phyloP scores from a whole-genome alignment of 2,113 vertebrate species.

The Neotoma lepida region DNA sequence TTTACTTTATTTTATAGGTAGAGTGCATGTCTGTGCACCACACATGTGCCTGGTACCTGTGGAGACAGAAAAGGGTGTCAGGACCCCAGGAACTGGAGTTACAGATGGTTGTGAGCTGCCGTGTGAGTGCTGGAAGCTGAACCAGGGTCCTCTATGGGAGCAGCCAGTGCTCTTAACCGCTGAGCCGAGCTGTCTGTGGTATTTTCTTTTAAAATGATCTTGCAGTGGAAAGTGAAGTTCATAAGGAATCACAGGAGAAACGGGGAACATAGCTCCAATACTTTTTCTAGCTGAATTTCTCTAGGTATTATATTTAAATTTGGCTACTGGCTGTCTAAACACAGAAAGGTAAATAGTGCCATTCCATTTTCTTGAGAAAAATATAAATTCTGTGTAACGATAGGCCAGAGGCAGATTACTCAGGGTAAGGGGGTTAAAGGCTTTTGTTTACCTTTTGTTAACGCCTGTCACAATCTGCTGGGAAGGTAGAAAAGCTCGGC shows the following conservation, averaged over 20 bases:
- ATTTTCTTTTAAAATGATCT: not conserved
- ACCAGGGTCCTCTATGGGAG: not conserved
- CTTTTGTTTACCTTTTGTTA: constrained; percentile 76
- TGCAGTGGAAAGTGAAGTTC: not conserved
- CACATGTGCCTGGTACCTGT: not conserved
- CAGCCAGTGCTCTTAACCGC: not conserved
- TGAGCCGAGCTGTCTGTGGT: not conserved
- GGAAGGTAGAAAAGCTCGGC: constrained; percentile 77
- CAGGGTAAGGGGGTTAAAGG: constrained; percentile 32
- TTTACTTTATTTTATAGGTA: not conserved
- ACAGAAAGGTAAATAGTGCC: constrained; percentile 71
- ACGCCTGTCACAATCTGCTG: constrained; percentile 73
- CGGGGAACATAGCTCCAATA: not conserved
- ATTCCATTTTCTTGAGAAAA: constrained; percentile 73
- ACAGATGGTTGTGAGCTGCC: not conserved
- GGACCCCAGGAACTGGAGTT: not conserved
- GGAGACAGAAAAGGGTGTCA: not conserved
- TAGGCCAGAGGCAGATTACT: constrained; percentile 70
- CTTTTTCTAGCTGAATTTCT: constrained; percentile 33
- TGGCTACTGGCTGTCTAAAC: constrained; percentile 61
- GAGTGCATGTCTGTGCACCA: not conserved
- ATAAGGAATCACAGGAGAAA: not conserved
- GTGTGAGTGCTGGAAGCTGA: not conserved
- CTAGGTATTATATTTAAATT: constrained; percentile 37
- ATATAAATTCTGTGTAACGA: constrained; percentile 70